Evolutionary conservation across 1,140 invertebrate species (phyloP).

Genomic region (Oedothorax gibbosus): DNA sequence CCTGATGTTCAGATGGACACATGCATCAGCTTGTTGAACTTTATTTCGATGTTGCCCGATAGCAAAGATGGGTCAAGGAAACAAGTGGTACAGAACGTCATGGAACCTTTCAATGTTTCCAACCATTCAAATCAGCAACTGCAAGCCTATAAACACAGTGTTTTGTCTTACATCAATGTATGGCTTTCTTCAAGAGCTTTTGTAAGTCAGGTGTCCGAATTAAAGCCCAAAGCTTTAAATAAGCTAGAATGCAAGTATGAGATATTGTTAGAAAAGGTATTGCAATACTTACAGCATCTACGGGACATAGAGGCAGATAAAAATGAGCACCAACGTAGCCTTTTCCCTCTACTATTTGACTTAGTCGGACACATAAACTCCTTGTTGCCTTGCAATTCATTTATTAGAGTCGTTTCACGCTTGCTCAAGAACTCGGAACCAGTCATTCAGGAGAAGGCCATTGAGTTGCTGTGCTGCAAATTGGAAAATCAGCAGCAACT

Average conservation of each 20-base stretch:
- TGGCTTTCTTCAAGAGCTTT: conserved; percentile 77
- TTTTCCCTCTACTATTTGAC: conserved; percentile 82
- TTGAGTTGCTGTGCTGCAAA: conserved; percentile 86
- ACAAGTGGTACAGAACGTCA: conserved; percentile 41
- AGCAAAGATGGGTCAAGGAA: conserved; percentile 71
- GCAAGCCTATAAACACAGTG: conserved; percentile 83
- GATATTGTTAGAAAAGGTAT: conserved; percentile 76
- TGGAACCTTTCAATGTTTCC: conserved; percentile 76
- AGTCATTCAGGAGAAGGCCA: conserved; percentile 80
- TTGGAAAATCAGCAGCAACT: conserved; percentile 72
- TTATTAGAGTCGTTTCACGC: conserved; percentile 79
- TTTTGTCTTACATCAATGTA: conserved; percentile 78
- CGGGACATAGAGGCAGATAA: conserved; percentile 72
- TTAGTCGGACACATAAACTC: conserved; percentile 74
- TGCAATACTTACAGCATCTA: conserved; percentile 77
- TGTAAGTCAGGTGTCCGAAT: conserved; percentile 68
- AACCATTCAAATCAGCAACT: conserved; percentile 79
- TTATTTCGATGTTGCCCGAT: conserved; percentile 76
- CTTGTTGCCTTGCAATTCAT: conserved; percentile 78
- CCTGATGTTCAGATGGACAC: conserved; percentile 75
- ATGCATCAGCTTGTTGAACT: conserved; percentile 75
- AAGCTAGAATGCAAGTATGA: conserved; percentile 75
- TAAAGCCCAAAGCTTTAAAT: conserved; percentile 67
- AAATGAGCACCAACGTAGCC: conserved; percentile 83
- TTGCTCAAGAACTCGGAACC: conserved; percentile 78